Evolutionary conservation across 2,888 invertebrate species (phyloP).

Genomic region (Polia nebulosa): DNA sequence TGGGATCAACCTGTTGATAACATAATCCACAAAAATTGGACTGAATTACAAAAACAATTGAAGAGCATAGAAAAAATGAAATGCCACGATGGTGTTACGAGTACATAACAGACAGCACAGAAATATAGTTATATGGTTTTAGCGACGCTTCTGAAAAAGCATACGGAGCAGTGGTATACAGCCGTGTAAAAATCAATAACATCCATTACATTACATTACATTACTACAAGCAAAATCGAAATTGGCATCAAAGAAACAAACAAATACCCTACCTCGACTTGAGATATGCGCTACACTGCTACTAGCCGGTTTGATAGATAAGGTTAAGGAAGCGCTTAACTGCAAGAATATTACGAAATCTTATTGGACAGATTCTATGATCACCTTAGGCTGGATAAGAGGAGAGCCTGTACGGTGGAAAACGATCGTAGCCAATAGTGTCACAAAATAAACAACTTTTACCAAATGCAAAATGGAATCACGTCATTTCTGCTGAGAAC

Average conservation of each 20-base stretch:
- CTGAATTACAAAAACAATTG: not conserved
- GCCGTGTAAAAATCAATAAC: too few species aligned
- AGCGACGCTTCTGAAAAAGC: too few species aligned
- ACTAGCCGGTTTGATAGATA: not conserved
- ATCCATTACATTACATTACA: too few species aligned
- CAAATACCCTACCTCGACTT: not conserved
- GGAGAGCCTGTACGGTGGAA: too few species aligned
- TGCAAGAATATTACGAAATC: not conserved
- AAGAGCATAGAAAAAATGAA: not conserved
- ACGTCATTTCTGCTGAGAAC: not conserved
- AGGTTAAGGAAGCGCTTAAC: constrained; percentile 1
- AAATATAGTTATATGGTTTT: not conserved
- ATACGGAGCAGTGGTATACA: too few species aligned
- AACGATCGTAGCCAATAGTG: not conserved
- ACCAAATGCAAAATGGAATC: not conserved
- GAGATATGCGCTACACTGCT: not conserved
- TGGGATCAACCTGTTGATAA: not conserved
- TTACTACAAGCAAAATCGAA: too few species aligned
- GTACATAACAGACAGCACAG: not conserved
- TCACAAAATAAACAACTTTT: not conserved
- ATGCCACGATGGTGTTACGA: not conserved
- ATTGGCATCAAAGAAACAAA: not conserved
- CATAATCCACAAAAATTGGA: not conserved
- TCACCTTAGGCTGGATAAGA: not conserved
- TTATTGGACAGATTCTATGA: constrained; percentile 7